Evolutionary conservation across 2,113 vertebrate genomes (phyloP).

Genomic region (Acrocephalus kingi): DNA sequence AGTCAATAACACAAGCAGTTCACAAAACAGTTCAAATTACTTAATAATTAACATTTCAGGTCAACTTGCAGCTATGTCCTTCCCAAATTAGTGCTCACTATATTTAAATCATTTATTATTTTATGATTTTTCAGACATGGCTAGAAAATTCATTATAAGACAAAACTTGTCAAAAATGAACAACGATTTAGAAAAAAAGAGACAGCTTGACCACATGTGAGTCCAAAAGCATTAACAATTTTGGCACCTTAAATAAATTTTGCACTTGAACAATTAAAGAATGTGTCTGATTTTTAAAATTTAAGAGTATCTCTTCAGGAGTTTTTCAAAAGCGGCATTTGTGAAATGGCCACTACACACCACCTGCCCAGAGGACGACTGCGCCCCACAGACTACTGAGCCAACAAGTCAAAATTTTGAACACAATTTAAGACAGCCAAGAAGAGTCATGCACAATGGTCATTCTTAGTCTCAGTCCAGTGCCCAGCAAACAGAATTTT

Average conservation of each 20-base stretch:
- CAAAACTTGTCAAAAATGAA: background rate
- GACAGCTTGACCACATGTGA: background rate
- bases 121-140: background rate
- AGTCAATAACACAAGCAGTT: background rate
- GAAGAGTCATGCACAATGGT: background rate
- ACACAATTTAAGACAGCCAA: background rate
- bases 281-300: background rate
- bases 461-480: background rate
- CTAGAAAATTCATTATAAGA: background rate
- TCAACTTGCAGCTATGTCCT: background rate
- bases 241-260: background rate
- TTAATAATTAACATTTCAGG: background rate
- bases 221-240: background rate
- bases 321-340: background rate
- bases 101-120: background rate
- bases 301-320: background rate
- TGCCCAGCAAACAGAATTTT: background rate
- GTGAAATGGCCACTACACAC: accelerated
- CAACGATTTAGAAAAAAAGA: background rate
- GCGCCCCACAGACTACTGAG: background rate
- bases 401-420: background rate
- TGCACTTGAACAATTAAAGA: background rate
- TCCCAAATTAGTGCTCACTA: background rate
- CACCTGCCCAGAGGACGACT: accelerated
- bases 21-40: background rate